A percentile compares a stretch with the other conserved stretches of the same genome.
phyloP scores from a whole-genome alignment of 2,113 vertebrate species.

The Buteo buteo region DNA sequence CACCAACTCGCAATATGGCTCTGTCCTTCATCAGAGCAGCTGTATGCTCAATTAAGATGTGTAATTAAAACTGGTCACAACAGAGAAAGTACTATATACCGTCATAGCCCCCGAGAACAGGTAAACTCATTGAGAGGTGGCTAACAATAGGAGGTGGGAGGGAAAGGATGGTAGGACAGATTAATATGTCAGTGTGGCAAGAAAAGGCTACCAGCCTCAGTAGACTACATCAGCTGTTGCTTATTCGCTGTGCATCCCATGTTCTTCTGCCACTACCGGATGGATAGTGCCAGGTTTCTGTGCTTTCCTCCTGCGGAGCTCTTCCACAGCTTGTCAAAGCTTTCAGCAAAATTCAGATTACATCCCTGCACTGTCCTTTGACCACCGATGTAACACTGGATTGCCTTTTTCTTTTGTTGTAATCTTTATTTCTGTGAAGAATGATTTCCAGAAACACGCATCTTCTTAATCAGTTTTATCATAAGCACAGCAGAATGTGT shows the following conservation, averaged over 20 bases:
- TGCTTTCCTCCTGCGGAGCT: neutral
- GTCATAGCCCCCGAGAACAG: neutral
- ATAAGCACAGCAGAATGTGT: neutral
- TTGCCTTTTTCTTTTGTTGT: neutral
- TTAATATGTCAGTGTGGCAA: neutral
- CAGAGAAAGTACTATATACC: neutral
- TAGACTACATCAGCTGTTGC: neutral
- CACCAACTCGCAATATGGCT: neutral
- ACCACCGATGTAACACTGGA: neutral
- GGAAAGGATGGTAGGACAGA: neutral
- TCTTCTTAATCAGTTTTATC: neutral
- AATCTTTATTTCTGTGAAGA: neutral
- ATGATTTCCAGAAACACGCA: neutral
- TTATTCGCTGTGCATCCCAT: neutral
- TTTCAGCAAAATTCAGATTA: neutral
- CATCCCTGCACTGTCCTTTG: neutral
- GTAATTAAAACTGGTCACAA: neutral
- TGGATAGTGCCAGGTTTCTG: neutral
- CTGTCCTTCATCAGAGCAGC: constrained; percentile 15
- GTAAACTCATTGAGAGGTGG: neutral
- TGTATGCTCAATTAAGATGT: neutral
- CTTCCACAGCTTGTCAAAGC: neutral
- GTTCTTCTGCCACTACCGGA: neutral
- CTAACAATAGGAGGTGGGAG: neutral
- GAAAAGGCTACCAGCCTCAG: neutral